Conservation (phyloP, 2,113 vertebrate species). For the Callorhinus ursinus region DNA sequence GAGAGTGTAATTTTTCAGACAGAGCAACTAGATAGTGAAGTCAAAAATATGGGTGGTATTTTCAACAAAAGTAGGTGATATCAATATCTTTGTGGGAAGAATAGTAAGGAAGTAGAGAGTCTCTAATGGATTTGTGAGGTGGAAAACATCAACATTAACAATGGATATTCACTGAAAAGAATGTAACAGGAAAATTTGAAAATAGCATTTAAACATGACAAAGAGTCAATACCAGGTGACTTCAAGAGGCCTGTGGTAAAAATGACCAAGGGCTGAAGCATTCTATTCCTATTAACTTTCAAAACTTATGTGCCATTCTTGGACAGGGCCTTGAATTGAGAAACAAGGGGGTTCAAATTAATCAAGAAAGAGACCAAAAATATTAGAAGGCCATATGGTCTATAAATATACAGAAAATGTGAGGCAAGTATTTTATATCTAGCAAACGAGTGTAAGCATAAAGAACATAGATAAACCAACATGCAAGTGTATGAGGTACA, state of each 20-base stretch:
- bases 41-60: background rate
- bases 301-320: background rate
- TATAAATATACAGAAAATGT: background rate
- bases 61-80: background rate
- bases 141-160: background rate
- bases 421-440: background rate
- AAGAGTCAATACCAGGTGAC: background rate
- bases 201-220: background rate
- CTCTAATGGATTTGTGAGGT: background rate
- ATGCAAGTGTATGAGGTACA: background rate
- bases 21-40: background rate
- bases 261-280: background rate
- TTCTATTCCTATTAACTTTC: background rate
- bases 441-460: background rate
- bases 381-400: background rate
- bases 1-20: background rate
- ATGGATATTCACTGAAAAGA: background rate
- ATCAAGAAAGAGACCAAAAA: background rate
- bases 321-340: no score
- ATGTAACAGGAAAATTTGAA: background rate
- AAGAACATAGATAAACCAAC: background rate
- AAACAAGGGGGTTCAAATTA: background rate
- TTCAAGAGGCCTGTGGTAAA: background rate
- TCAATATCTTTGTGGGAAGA: background rate
- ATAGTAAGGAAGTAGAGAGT: background rate